Percentiles rank a stretch among this genome's conserved stretches.
phyloP scores from a whole-genome alignment of 2,888 invertebrate genomes.

The Gibbula magus region DNA sequence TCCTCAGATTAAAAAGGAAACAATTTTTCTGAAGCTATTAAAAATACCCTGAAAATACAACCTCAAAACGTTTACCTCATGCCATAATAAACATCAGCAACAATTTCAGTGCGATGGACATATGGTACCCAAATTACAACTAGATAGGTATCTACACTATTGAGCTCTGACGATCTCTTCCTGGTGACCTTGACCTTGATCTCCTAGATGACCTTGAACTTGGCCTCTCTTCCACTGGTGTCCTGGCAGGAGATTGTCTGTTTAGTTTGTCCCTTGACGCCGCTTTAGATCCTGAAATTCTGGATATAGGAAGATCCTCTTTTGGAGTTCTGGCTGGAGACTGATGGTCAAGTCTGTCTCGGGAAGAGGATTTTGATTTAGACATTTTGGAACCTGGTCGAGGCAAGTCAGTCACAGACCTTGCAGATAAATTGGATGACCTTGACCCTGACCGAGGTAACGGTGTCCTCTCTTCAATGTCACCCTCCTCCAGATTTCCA shows the following conservation, averaged over 20 bases:
- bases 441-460: background rate
- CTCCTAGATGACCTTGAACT: conserved; percentile 1
- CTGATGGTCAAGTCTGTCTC: background rate
- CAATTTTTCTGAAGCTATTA: no score
- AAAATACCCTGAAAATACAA: no score
- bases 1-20: no score
- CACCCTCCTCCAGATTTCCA: background rate
- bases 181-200: conserved; percentile 20
- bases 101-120: no score
- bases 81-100: no score
- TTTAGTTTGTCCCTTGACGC: background rate
- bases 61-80: no score
- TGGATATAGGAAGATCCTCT: background rate
- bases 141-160: background rate
- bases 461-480: background rate
- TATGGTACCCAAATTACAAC: no score
- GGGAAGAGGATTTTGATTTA: background rate
- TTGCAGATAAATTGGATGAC: background rate
- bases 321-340: background rate
- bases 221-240: background rate
- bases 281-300: background rate
- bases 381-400: background rate
- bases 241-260: conserved; percentile 9
- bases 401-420: background rate
- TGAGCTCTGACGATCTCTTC: conserved; percentile 9